These are phyloP conservation scores for Serinus canaria DNA, from an alignment of 2,113 vertebrate genomes.

Conservation along the genomic window DNA sequence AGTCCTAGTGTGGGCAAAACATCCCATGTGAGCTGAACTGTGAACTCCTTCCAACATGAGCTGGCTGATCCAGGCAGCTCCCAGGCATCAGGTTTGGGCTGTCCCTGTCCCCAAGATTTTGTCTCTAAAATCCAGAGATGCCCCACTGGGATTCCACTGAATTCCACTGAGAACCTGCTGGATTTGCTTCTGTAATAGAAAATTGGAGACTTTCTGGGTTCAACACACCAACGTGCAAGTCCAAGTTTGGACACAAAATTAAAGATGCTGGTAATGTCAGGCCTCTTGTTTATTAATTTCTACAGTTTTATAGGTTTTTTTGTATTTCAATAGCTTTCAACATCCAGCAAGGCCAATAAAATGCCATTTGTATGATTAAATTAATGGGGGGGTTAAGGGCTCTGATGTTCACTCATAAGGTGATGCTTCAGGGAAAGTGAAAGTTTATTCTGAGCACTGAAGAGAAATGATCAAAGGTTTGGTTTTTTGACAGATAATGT, in stretches of 20 bases:
- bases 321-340: not conserved
- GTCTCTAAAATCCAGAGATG: not conserved
- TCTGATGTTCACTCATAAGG: not conserved
- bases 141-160: not conserved
- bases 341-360: not conserved
- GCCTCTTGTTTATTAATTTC: not conserved
- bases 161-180: not conserved
- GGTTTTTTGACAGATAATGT: not conserved
- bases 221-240: rapidly evolving
- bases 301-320: not conserved
- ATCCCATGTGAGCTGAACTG: not conserved
- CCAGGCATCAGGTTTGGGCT: not conserved
- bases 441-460: not conserved
- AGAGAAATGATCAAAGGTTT: not conserved
- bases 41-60: not conserved
- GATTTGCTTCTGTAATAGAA: not conserved
- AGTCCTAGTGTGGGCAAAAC: not conserved
- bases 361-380: not conserved
- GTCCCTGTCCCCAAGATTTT: not conserved
- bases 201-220: not conserved
- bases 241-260: not conserved
- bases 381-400: not conserved
- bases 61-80: rapidly evolving
- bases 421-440: not conserved
- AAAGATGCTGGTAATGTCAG: not conserved